Base-by-base conservation (phyloP, 1,140 invertebrate genomes). In the Nasonia vitripennis region DNA sequence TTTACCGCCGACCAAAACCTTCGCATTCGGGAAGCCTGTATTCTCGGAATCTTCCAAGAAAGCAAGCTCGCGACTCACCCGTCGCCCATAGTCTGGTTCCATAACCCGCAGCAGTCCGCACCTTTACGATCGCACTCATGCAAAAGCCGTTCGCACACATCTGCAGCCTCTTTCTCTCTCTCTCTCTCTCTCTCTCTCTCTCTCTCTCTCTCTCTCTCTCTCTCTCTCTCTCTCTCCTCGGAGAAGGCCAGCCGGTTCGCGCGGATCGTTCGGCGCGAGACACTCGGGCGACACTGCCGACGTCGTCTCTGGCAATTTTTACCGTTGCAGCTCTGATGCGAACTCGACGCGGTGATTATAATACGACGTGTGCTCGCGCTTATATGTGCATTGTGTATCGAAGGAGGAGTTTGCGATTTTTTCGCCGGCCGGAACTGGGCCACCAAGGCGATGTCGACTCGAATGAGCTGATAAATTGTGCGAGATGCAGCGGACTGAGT, bases 21-120 rank as follows among this genome's bases (percentile, higher is more conserved):
- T 62, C 20, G 20, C 17, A n/a, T 62, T 51, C 9, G 83, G 77
- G 77, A 62, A 84, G 55, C 48, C 83, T 73, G 77, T 17, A 71
- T 86, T 86, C 86, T 62, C 51, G 83, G 86, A 55, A 86, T 84
- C 78, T 86, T 86, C 86, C 79, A 45, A 83, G 82, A 86, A 86
- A 70, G 83, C 27, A 7, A n/a, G 17, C 77, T 51, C 68, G 31
- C 71, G 31, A 83, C 31, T 62, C 55, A 55, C 17, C 55, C 55
- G 55, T 62, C 55, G 55, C 55, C 17, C 20, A 62, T 27, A 27
- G 55, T 62, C 55, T n/a, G 17, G 55, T 55, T 55, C 51, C 20
- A 62, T 20, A 62, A 62, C 55, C 17, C 55, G 55, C 17, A 20
- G 1, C 55, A 55, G 55, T n/a, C 4, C 55, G 34, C 3, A 62